A percentile compares a stretch with the other conserved stretches of the same genome.
These are phyloP conservation scores for Clitarchus hookeri DNA, from an alignment of 2,888 invertebrate species.

Conservation along the genomic window DNA sequence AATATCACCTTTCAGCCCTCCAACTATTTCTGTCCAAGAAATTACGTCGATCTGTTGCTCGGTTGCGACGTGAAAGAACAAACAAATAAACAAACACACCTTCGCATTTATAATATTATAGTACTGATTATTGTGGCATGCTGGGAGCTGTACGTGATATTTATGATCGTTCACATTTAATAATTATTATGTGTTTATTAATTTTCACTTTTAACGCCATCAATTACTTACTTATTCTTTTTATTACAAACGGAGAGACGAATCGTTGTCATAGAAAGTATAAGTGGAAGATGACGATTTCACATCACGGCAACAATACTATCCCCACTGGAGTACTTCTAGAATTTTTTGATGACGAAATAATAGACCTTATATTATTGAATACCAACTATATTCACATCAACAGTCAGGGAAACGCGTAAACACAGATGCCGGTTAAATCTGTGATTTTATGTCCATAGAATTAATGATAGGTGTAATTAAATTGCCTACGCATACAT, in stretches of 20 bases:
- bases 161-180: too few species aligned
- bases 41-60: too few species aligned
- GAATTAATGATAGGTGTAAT: not conserved
- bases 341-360: not conserved
- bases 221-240: not conserved
- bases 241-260: not conserved
- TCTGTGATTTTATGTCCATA: not conserved
- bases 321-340: not conserved
- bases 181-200: not conserved
- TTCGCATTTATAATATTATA: too few species aligned
- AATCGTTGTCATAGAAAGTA: not conserved
- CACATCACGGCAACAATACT: not conserved
- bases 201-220: not conserved
- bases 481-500: not conserved
- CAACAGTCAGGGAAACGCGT: not conserved
- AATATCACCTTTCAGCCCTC: too few species aligned
- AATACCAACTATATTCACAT: not conserved
- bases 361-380: not conserved
- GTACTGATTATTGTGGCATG: not conserved
- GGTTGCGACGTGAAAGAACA: too few species aligned
- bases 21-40: too few species aligned
- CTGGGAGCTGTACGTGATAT: not conserved
- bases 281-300: not conserved
- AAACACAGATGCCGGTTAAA: not conserved
- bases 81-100: too few species aligned